Percentiles rank a stretch among this genome's conserved stretches.
Evolutionary conservation across 2,888 invertebrate species (phyloP).

Genomic region (Galerucella calmariensis): DNA sequence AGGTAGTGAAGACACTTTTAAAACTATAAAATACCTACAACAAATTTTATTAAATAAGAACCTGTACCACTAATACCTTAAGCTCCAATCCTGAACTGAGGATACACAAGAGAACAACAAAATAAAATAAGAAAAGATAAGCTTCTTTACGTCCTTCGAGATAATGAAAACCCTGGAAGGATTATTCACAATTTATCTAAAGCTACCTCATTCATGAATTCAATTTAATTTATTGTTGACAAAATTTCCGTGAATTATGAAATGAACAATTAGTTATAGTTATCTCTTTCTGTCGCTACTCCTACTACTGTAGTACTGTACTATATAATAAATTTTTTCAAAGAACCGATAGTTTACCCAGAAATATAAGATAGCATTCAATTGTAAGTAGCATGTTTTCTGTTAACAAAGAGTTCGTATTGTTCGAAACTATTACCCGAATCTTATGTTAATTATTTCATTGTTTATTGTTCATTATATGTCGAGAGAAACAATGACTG

Average conservation of each 20-base stretch:
- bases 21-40: too few species aligned
- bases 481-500: background rate
- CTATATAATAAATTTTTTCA: background rate
- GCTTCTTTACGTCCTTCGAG: too few species aligned
- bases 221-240: background rate
- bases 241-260: background rate
- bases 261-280: background rate
- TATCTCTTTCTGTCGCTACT: background rate
- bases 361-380: background rate
- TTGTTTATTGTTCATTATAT: constrained; percentile 6
- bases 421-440: background rate
- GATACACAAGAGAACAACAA: too few species aligned
- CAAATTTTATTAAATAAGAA: too few species aligned
- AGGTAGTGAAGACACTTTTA: too few species aligned
- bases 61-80: too few species aligned
- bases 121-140: too few species aligned
- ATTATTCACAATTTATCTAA: background rate
- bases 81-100: too few species aligned
- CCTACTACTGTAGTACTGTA: background rate
- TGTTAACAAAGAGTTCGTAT: constrained; percentile 4
- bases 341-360: constrained; percentile 1
- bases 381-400: background rate
- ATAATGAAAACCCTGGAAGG: background rate
- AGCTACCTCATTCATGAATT: background rate
- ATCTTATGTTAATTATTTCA: background rate